Evolutionary conservation across 2,888 invertebrate genomes (phyloP).

Genomic region (Bombylius discolor): DNA sequence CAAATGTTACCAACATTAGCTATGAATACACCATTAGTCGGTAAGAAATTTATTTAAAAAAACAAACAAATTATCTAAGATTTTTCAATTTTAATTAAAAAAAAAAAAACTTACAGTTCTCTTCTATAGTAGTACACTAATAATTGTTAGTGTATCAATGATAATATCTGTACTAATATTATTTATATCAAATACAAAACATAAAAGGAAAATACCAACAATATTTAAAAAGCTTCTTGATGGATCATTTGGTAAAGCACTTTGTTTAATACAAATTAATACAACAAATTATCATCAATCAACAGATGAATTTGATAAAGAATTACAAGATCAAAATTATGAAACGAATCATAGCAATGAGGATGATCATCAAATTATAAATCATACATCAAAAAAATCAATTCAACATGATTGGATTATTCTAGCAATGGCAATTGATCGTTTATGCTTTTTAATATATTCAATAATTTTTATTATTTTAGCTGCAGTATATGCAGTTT

Average conservation of each 20-base stretch:
- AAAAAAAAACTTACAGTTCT: constrained; percentile 31
- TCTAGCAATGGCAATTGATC: constrained; percentile 48
- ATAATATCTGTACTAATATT: constrained; percentile 40
- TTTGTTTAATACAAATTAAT: not conserved
- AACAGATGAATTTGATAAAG: constrained; percentile 17
- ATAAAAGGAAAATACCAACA: constrained; percentile 37
- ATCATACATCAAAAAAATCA: constrained; percentile 15
- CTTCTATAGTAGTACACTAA: constrained; percentile 39
- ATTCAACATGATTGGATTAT: constrained; percentile 50
- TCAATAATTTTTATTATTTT: constrained; percentile 37
- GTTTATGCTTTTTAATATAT: constrained; percentile 45
- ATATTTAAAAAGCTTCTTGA: constrained; percentile 27
- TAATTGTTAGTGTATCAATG: constrained; percentile 37
- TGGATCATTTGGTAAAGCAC: constrained; percentile 18
- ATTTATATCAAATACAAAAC: constrained; percentile 38
- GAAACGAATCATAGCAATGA: constrained; percentile 26
- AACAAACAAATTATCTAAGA: not conserved
- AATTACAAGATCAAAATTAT: constrained; percentile 36
- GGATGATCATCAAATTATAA: constrained; percentile 33
- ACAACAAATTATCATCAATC: not conserved
- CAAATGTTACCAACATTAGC: constrained; percentile 35
- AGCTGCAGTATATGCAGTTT: constrained; percentile 2
- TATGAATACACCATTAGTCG: constrained; percentile 28
- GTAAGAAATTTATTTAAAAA: constrained; percentile 17
- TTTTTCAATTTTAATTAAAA: not conserved